phyloP scores from a whole-genome alignment of 2,888 invertebrate species.

The Hermaeophaga mercurialis region DNA sequence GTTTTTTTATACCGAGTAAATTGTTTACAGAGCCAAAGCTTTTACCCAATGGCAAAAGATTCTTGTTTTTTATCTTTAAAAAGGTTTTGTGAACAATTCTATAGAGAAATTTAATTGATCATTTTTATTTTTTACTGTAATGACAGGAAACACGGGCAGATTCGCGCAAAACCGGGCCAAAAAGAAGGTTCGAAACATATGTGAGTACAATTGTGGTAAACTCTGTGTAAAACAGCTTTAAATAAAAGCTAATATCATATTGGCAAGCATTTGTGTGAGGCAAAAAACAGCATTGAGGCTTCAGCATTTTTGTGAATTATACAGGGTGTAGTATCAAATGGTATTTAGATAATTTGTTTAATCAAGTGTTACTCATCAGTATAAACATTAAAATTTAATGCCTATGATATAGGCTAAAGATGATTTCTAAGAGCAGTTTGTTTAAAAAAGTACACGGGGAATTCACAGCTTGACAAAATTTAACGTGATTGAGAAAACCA shows the following conservation, averaged over 20 bases:
- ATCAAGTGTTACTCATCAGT: too few relatives aligned
- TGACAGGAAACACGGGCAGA: constrained; percentile 10
- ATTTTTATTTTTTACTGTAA: constrained; percentile 14
- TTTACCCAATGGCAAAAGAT: too few relatives aligned
- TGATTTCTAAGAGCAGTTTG: too few relatives aligned
- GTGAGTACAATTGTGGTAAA: constrained; percentile 18
- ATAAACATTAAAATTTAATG: too few relatives aligned
- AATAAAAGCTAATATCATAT: constrained; percentile 11
- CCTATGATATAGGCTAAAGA: too few relatives aligned
- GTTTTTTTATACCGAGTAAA: too few relatives aligned
- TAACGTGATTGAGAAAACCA: too few relatives aligned
- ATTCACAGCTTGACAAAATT: too few relatives aligned
- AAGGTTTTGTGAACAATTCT: background rate
- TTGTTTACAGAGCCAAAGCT: too few relatives aligned
- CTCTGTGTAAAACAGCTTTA: constrained; percentile 23
- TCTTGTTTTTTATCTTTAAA: too few relatives aligned
- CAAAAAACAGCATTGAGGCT: constrained; percentile 7
- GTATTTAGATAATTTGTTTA: background rate
- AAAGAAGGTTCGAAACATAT: background rate
- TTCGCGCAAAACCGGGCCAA: background rate
- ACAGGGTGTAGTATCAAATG: background rate
- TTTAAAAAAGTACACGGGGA: too few relatives aligned
- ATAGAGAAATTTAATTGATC: background rate
- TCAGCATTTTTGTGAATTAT: constrained; percentile 11
- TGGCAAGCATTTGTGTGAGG: constrained; percentile 19